Percentiles rank a stretch among this genome's conserved stretches.
These are phyloP conservation scores for Cyclura pinguis DNA, from an alignment of 2,797 vertebrate species.

Conservation along the genomic window DNA sequence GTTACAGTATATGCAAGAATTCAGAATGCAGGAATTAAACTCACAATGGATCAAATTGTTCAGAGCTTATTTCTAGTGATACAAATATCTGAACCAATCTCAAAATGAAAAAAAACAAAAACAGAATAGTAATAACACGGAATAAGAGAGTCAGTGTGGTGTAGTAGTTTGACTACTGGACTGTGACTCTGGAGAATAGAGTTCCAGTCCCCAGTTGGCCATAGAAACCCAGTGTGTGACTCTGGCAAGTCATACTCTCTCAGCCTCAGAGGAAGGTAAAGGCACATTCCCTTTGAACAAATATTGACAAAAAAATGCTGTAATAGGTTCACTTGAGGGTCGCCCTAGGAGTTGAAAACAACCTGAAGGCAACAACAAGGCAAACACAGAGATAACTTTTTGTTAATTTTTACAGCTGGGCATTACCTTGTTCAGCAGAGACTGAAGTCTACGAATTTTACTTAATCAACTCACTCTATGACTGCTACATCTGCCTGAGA, in stretches of 20 bases:
- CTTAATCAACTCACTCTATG: background rate
- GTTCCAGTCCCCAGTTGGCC: too few relatives aligned
- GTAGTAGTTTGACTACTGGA: too few relatives aligned
- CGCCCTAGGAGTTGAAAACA: too few relatives aligned
- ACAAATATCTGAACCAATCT: background rate
- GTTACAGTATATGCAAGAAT: conserved; percentile 32
- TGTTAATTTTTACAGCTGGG: background rate
- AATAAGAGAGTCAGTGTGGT: background rate
- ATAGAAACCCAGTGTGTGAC: too few relatives aligned
- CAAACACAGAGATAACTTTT: too few relatives aligned
- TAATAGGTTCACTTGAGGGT: too few relatives aligned
- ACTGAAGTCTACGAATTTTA: background rate
- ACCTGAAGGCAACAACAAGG: too few relatives aligned
- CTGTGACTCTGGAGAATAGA: too few relatives aligned
- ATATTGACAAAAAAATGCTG: too few relatives aligned
- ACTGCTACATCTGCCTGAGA: background rate
- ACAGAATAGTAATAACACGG: background rate
- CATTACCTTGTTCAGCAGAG: background rate
- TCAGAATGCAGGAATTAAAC: background rate
- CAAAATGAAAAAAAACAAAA: background rate
- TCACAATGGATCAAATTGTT: background rate
- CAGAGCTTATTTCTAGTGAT: background rate
- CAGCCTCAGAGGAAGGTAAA: too few relatives aligned
- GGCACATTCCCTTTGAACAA: too few relatives aligned
- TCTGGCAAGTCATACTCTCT: too few relatives aligned